These are phyloP conservation scores for Eutolmus rufibarbis DNA, from an alignment of 2,888 invertebrate species.

Conservation along the genomic window DNA sequence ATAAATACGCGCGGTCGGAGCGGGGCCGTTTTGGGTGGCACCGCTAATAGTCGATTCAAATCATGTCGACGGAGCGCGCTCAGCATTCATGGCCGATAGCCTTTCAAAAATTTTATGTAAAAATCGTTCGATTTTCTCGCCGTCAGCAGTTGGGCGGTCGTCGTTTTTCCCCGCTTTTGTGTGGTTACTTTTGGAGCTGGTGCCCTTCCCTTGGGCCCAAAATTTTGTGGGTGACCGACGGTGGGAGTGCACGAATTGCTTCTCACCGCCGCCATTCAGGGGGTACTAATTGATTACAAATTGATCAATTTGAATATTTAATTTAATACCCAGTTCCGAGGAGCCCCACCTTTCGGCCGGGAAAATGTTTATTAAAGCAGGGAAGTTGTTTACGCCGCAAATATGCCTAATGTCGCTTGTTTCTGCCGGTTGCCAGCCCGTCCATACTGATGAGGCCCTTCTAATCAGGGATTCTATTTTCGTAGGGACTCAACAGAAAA, in stretches of 20 bases:
- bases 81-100: slow-evolving; percentile 36
- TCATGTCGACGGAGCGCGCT: slow-evolving; percentile 33
- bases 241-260: neutral
- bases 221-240: slow-evolving; percentile 32
- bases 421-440: neutral
- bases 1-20: slow-evolving; percentile 10
- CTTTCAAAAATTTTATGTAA: slow-evolving; percentile 28
- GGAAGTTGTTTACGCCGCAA: slow-evolving; percentile 23
- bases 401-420: slow-evolving; percentile 22
- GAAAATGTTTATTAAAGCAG: slow-evolving; percentile 20
- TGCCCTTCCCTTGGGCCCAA: neutral
- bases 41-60: slow-evolving; percentile 28
- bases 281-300: slow-evolving; percentile 46
- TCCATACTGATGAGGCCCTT: slow-evolving; percentile 14
- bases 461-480: slow-evolving; percentile 13
- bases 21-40: slow-evolving; percentile 34
- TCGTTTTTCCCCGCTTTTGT: neutral
- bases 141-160: neutral
- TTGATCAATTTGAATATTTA: slow-evolving; percentile 45
- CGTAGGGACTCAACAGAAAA: neutral
- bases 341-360: slow-evolving; percentile 11
- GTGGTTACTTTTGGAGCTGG: neutral
- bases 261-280: slow-evolving; percentile 3
- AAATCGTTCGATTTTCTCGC: slow-evolving; percentile 7
- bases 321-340: slow-evolving; percentile 27